Evolutionary conservation across 2,113 vertebrate species (phyloP), one percentile per base, ranked within the genome.

Genomic region (Pseudonaja textilis): DNA sequence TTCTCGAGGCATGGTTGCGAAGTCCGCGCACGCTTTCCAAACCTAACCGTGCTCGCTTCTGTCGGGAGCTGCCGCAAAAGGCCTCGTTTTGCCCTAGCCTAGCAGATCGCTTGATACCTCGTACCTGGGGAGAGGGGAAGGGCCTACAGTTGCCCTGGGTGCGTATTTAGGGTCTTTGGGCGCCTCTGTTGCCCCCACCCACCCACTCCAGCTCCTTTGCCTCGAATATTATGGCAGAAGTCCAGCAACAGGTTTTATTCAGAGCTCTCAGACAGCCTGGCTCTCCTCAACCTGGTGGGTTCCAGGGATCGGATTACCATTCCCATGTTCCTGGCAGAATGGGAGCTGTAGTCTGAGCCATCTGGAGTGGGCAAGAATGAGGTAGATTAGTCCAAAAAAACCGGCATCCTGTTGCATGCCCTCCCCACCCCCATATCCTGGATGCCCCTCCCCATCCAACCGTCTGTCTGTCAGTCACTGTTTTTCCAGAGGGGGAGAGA

Each of bases 161-260:
- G 39, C 47, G 0, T 50, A 11, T 88, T 20, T 22, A 10, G 47
- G 85, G 23, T 20, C 2, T 11, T 59, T 6, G n/a, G 26, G 42
- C 4, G 11, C n/a, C 42, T 12, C 18, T 2, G 22, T 3, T 7
- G 29, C 47, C 47, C 47, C 8, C 2, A 47, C 55, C 56, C 22
- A 3, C 12, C 47, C 45, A 45, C 47, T 47, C 52, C 50, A 34
- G 34, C 54, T 39, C 57, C 42, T 50, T 29, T 64, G 45, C 11
- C 3, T 23, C 42, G 3, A 47, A 11, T 23, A 14, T 23, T 18
- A 11, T 52, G 12, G 55, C 10, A 11, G 14, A 20, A 9, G 42
- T 50, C 18, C 85, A 47, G 91, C 91, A 92, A 91, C 91, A 74
- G 50, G 61, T 55, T 89, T 81, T 55, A 89, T 69, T 45, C 22